Base-by-base conservation (phyloP, 1,140 invertebrate species). In the Drosophila nigromelanica region DNA sequence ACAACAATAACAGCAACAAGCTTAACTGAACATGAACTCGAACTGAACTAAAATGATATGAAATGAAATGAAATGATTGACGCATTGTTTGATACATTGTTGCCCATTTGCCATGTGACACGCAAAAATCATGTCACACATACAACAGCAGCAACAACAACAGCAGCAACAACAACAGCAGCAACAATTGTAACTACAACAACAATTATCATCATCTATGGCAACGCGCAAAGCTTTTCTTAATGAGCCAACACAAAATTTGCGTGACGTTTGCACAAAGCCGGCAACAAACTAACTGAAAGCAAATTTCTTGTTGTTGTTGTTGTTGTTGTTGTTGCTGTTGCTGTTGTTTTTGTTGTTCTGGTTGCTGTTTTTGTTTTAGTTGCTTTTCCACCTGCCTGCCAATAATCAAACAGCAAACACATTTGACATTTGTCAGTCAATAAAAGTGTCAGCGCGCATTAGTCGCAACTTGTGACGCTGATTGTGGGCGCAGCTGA, bases 161-260 rank as follows among this genome's bases (percentile, higher is more conserved):
- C 45, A 54, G 54, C 61, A 73, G n/a, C n/a, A n/a, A n/a, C n/a
- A n/a, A n/a, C n/a, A n/a, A n/a, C n/a, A 48, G 60, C 40, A 66
- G 24, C 37, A 54, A 59, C 61, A 73, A 40, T 14, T n/a, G n/a
- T 40, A 40, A 10, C 37, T 39, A 47, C 47, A 63, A 61, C 43
- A 59, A 43, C 54, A 64, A 77, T 73, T 48, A 82, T 78, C 75
- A 78, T 54, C 60, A 76, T 78, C 73, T 80, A 76, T 75, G 59
- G 71, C 61, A 81, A 68, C 74, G 70, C 63, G 52, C 55, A 42
- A 71, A 68, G 59, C 64, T 68, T 69, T 76, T 59, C 67, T 64
- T 87, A 86, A 86, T 87, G 82, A 87, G 69, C n/a, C 82, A 81
- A 87, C 82, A 86, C 78, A 78, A 60, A 87, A 86, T 82, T 86